Conservation (phyloP, 2,797 vertebrate species). For the Xiphophorus birchmanni region DNA sequence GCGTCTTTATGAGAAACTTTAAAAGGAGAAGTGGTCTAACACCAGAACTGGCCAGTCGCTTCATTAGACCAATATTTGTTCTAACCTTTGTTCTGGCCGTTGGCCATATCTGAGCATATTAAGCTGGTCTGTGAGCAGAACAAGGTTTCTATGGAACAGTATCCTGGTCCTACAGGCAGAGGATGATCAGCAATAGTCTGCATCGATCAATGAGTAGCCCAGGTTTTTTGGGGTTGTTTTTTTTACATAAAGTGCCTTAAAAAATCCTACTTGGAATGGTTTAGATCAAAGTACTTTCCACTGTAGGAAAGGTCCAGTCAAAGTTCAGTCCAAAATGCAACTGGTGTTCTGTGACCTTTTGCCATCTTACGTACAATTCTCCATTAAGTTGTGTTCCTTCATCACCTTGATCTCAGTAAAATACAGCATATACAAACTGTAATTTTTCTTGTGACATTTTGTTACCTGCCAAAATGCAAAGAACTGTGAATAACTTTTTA, state of each 20-base stretch:
- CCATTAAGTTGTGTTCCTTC: neutral
- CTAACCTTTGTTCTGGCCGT: neutral
- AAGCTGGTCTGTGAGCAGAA: neutral
- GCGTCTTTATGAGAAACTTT: neutral
- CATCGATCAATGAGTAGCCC: neutral
- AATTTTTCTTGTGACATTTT: neutral
- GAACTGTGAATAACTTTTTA: neutral
- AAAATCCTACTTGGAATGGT: neutral
- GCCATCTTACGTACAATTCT: neutral
- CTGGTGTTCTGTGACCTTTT: neutral
- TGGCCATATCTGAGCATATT: neutral
- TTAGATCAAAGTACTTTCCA: neutral
- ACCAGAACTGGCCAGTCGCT: neutral
- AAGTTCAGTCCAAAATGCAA: neutral
- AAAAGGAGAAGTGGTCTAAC: neutral
- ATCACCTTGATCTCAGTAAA: neutral
- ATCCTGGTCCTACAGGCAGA: neutral
- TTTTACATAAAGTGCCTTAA: neutral
- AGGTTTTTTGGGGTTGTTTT: neutral
- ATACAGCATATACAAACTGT: neutral
- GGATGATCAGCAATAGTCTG: neutral
- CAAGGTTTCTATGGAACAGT: neutral
- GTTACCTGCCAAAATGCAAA: neutral
- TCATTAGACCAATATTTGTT: neutral
- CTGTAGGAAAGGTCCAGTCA: neutral